Evolutionary conservation across 2,113 vertebrate species (phyloP), one percentile per base, ranked within the genome.

Genomic region (Mastomys natalensis): DNA sequence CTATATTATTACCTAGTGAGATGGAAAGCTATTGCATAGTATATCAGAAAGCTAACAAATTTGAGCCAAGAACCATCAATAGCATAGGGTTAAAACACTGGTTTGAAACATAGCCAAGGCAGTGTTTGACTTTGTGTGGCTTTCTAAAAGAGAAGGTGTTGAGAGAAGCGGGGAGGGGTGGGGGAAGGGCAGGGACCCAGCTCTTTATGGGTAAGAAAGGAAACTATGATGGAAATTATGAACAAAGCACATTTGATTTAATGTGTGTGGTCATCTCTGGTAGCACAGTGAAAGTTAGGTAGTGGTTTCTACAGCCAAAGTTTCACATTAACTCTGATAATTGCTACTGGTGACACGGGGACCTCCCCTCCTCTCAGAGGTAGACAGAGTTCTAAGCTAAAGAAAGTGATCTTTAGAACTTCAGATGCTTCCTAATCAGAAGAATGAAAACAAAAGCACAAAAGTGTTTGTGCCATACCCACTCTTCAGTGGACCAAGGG

Each of bases 351-450:
- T 34, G 82, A 43, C 37, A 82, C 0, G 24, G 29, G 21, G 31
- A 5, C 11, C 66, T 64, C 3, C 43, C 37, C 22, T 24, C 0
- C 1, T 37, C 64, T 29, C 0, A 3, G 45, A 60, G 6, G 62
- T 76, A 45, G 60, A 7, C 64, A 58, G 86, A 16, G 43, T 21
- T 89, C 60, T 68, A 70, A 68, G 21, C 5, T 17, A 45, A 40
- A 16, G 77, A 66, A 72, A 58, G 34, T 24, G 37, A 31, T 24
- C 1, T 12, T 91, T 40, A 37, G 72, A 62, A 73, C 34, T 51
- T 24, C 11, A 51, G 21, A 58, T 43, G 21, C 31, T 26, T 72
- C 64, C 45, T 17, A 77, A 15, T 60, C 40, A 70, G 45, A 90
- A 53, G 37, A 13, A 26, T 0, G 3, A 31, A n/a, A 66, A 51